A percentile compares a stretch with the other conserved stretches of the same genome.
These are phyloP conservation scores for Rachycentron canadum DNA, from an alignment of 2,797 vertebrate genomes.

Conservation along the genomic window DNA sequence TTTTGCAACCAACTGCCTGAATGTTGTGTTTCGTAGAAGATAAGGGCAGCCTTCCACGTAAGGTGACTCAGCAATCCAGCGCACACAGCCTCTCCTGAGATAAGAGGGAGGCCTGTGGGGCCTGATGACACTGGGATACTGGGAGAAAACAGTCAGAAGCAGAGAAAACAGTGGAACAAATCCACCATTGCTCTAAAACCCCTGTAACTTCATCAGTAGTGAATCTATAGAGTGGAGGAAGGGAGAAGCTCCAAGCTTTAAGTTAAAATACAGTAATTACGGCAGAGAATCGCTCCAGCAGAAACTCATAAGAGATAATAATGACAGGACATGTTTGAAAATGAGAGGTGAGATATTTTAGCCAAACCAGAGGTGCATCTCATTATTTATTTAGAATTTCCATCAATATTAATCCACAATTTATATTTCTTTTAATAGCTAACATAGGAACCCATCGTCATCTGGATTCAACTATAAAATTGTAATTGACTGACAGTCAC, in stretches of 20 bases:
- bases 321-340: constrained; percentile 66
- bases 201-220: background rate
- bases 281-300: constrained; percentile 49
- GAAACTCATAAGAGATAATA: constrained; percentile 66
- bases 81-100: constrained; percentile 80
- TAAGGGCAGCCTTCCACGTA: constrained; percentile 83
- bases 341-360: constrained; percentile 69
- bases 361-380: constrained; percentile 64
- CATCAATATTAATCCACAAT: constrained; percentile 84
- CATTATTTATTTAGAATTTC: constrained; percentile 82
- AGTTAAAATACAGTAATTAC: constrained; percentile 29
- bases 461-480: constrained; percentile 36
- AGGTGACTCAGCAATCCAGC: constrained; percentile 87
- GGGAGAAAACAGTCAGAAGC: constrained; percentile 57
- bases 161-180: constrained; percentile 5
- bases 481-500: constrained; percentile 20
- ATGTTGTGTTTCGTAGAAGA: constrained; percentile 83
- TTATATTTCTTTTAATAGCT: constrained; percentile 68
- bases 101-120: constrained; percentile 74
- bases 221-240: background rate
- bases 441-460: constrained; percentile 36
- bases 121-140: constrained; percentile 70
- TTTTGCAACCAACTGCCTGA: constrained; percentile 84
- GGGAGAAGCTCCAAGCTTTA: background rate
- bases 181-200: constrained; percentile 3